Base-by-base conservation (phyloP, 2,113 vertebrate genomes). In the Sinocyclocheilus rhinocerous region DNA sequence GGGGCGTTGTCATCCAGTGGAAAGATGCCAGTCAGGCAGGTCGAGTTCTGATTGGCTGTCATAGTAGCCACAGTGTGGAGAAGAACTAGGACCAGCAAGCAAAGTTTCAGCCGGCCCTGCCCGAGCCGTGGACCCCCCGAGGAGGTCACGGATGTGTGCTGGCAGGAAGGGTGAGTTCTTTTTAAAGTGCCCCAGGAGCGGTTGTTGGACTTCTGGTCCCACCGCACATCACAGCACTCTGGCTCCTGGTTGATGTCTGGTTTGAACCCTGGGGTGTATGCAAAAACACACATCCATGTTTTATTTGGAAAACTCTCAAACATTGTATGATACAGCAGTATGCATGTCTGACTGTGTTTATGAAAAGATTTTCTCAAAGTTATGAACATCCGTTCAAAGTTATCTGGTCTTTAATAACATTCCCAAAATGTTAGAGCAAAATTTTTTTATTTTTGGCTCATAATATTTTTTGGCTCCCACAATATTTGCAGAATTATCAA, bases 201-300 rank as follows among this genome's bases (percentile, higher is more conserved):
- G 92, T 94, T 94, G 93, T 95, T 93, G 91, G 95, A 88, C 91
- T 93, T 95, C 90, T 95, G 93, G 94, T 96, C 95, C 96, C 96
- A 97, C 95, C 97, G 96, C 93, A 99, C 95, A 87, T 99, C 97
- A 92, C 98, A 99, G 96, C 98, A 99, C 95, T 98, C 96, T 94
- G 97, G 96, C 88, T 97, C 94, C 70, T 96, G 95, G 92, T 96
- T 96, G 93, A 96, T 96, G 89, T 95, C 96, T 92, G 96, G 95
- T 93, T 96, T 90, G 97, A 96, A 95, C 95, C 97, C 98, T 99
- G 94, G 24, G 15, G 11, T 42, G 24, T 15, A 65, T 29, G 18
- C 16, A 33, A 45, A 63, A 78, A 85, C 24, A 70, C 11, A 69
- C 36, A 39, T 39, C 15, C 8, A 42, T 20, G 36, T n/a, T 73